Base-by-base conservation (phyloP, 1,140 invertebrate genomes). In the Trichomalopsis sarcophagae region DNA sequence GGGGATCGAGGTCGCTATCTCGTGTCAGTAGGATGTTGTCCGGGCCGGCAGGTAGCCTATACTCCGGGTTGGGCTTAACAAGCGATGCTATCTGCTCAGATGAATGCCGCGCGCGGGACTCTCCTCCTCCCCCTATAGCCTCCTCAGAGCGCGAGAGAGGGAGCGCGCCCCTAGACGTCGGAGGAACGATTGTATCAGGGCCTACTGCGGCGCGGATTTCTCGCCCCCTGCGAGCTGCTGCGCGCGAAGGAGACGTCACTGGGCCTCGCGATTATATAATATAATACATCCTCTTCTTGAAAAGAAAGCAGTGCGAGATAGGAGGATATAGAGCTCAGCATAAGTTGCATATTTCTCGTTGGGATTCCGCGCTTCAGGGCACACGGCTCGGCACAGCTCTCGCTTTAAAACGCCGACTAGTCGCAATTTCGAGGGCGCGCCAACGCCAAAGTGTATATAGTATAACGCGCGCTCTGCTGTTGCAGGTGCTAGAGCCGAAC, bases 41-140 rank as follows among this genome's bases (percentile, higher is more conserved):
- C 55, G n/a, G 62, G 10, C 44, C 68, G 73, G 79, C 23, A 11
- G 79, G 33, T 14, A 87, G 86, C 88, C 68, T 11, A 17, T 44
- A 78, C 83, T 85, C 73, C 81, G 62, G 68, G 33, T 2, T 80
- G 62, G 84, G 23, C 75, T 88, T 89, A 89, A 88, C 89, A 89
- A 89, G 88, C 86, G 88, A 89, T 89, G 76, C 84, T 89, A 88
- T 88, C 89, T 86, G 84, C 50, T 81, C 84, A 88, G 88, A 88
- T 88, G 88, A 88, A 88, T 88, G 88, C 87, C 62, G n/a, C 86
- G 86, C 81, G 84, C 66, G 47, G 17, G 85, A 86, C 82, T 86
- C 86, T 85, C 86, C 81, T 77, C 81, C 87, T 84, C 50, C 36
- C 69, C 55, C 1, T 27, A 27, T 27, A 27, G 27, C 33, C 47